Base-by-base conservation (phyloP, 2,888 invertebrate species). In the Anagyrus pseudococci region DNA sequence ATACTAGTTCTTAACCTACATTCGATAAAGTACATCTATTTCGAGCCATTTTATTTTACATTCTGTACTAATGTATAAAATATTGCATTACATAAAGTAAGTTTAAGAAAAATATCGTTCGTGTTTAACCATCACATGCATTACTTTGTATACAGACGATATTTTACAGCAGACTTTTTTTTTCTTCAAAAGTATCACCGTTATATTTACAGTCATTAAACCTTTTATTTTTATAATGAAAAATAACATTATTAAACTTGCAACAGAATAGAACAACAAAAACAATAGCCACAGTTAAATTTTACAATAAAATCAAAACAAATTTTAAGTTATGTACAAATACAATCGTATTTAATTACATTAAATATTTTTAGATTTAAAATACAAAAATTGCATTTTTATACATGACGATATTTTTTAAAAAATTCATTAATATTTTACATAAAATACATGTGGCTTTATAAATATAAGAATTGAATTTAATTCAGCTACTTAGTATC, bases 11-110 rank as follows among this genome's bases (percentile, higher is more conserved):
- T 10, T 53, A 23, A 40, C 29, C 41, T 54, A 59, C 50, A 41
- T 44, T 56, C 43, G 43, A 50, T 52, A 43, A 46, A 33, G 47
- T 46, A 59, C n/a, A 44, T 48, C 50, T n/a, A 48, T 53, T 37
- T 37, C 8, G 33, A 37, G 33, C 33, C 33, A 37, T 17, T 19
- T 44, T 22, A 44, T 22, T 37, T 2, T 19, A 44, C 4, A 44
- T 22, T 13, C 17, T 2, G 17, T 44, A 44, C 13, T 20, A 13
- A 20, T 44, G 19, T 19, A 19, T 20, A 20, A 6, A 43, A 2
- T 17, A 43, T 44, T 44, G n/a, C 13, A 20, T 3, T 2, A 37
- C 15, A 37, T 2, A 15, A 15, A 37, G n/a, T 37, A 8, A 2
- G 33, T 15, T 37, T 37, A 37, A 37, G 15, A 8, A n/a, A n/a